Base-by-base conservation (phyloP, 1,140 invertebrate species). In the Drosophila kurseongensis region DNA sequence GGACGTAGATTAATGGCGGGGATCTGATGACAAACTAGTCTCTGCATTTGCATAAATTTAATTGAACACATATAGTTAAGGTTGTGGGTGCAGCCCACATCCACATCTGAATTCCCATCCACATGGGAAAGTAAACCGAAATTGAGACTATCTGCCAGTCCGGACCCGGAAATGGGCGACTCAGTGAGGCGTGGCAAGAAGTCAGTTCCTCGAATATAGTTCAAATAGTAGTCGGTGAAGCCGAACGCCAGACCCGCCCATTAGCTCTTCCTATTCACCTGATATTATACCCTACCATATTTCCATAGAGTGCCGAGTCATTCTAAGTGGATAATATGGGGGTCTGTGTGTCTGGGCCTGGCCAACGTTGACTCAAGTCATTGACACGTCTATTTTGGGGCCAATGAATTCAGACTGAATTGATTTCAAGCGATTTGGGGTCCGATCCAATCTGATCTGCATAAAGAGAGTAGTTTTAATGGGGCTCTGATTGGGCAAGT, bases 141-240 rank as follows among this genome's bases (percentile, higher is more conserved):
- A 12, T 44, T 42, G 40, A 27, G 12, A 35, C 13, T 60, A 51
- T 13, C 14, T 35, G n/a, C 18, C 6, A 51, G 5, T 58, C 8
- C 29, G 47, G 41, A 42, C 38, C 62, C 80, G 80, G 80, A 83
- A 83, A 54, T 66, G 2, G 7, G 13, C 66, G 36, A 38, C 7
- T 38, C 79, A 72, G 0, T 61, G 79, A 59, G 67, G 67, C 78
- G 66, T 52, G 58, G 32, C 52, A 36, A 16, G 6, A 35, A 47
- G 29, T 45, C 27, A 18, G 9, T 27, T 14, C 40, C 14, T 32
- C 42, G 67, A 71, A 71, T 71, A 57, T 58, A 71, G 68, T 71
- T 58, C 65, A 69, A 47, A 57, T 29, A 55, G 51, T n/a, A 57
- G 32, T 38, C 66, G 45, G 7, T 58, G 68, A 50, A 58, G 68